Conservation (phyloP, 2,113 vertebrate species). For the Gopherus flavomarginatus region DNA sequence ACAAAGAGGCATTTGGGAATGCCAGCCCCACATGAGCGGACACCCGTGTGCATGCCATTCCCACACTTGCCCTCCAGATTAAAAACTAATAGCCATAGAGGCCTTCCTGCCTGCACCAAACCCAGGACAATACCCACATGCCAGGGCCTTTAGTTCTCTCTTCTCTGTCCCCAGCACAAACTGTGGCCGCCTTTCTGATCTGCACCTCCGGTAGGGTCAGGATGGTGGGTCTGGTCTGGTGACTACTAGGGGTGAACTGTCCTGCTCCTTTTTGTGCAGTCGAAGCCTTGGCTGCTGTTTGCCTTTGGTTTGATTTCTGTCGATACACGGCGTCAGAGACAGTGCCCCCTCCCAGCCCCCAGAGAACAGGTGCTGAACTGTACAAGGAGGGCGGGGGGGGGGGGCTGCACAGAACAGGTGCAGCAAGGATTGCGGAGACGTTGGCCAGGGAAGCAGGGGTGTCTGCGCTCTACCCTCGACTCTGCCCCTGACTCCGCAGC, state of each 20-base stretch:
- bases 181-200: too few species aligned
- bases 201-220: too few species aligned
- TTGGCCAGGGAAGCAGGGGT: accelerated
- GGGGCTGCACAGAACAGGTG: too few species aligned
- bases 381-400: too few species aligned
- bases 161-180: background rate
- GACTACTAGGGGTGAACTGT: too few species aligned
- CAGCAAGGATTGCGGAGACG: background rate
- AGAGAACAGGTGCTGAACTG: background rate
- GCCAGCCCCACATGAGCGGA: accelerated
- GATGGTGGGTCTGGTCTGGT: background rate
- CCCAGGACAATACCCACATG: too few species aligned
- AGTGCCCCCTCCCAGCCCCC: background rate
- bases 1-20: accelerated
- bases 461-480: background rate
- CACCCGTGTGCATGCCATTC: background rate
- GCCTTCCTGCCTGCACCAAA: too few species aligned
- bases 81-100: too few species aligned
- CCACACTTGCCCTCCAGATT: background rate
- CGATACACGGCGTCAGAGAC: background rate
- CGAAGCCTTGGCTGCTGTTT: background rate
- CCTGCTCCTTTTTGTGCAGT: background rate
- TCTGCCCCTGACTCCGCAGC: background rate
- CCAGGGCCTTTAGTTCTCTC: background rate
- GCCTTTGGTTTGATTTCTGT: background rate